Evolutionary conservation across 2,797 vertebrate genomes (phyloP).

Genomic region (Esox lucius): DNA sequence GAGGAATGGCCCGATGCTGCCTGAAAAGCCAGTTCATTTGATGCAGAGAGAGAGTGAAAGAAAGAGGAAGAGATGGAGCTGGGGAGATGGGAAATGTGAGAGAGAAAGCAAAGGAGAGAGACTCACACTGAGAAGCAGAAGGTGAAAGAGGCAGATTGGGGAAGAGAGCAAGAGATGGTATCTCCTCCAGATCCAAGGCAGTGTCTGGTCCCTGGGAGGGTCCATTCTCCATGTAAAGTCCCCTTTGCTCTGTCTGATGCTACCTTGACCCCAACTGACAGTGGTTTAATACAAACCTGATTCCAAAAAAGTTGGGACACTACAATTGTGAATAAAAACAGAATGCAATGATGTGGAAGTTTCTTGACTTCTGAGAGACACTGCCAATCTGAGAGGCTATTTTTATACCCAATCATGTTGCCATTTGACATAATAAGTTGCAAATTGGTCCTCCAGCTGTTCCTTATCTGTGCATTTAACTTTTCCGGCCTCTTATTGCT

Average conservation of each 20-base stretch:
- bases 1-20: constrained; percentile 60
- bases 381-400: too few species aligned
- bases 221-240: constrained; percentile 36
- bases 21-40: constrained; percentile 66
- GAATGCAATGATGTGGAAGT: too few species aligned
- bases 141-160: constrained; percentile 23
- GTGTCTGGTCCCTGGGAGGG: constrained; percentile 50
- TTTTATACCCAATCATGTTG: too few species aligned
- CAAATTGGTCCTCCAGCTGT: too few species aligned
- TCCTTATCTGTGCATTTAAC: too few species aligned
- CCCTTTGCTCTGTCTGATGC: background rate
- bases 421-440: too few species aligned
- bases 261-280: background rate
- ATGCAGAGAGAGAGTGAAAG: constrained; percentile 62
- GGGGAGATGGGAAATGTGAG: background rate
- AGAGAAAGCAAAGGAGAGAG: background rate
- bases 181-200: constrained; percentile 68
- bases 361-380: too few species aligned
- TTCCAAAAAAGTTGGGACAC: too few species aligned
- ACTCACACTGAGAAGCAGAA: constrained; percentile 45
- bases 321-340: too few species aligned
- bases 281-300: too few species aligned
- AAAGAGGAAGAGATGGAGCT: constrained; percentile 32
- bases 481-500: too few species aligned
- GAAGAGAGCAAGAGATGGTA: constrained; percentile 15